phyloP scores from a whole-genome alignment of 2,113 vertebrate genomes.

The Meleagris gallopavo region DNA sequence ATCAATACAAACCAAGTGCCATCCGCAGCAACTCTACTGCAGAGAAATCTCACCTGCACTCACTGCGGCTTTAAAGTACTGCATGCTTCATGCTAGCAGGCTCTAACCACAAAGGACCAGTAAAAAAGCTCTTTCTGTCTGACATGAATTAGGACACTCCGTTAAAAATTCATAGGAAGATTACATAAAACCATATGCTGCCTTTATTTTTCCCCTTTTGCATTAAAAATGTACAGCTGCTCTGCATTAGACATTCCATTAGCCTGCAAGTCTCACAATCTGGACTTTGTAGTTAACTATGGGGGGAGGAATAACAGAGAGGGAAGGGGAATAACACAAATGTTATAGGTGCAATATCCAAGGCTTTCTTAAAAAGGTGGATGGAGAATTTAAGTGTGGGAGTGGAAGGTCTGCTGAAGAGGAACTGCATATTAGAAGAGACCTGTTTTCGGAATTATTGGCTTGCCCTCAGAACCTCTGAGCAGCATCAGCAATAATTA shows the following conservation, averaged over 20 bases:
- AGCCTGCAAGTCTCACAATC: slow-evolving; percentile 14
- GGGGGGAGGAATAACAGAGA: background rate
- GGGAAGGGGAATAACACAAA: background rate
- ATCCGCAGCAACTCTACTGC: background rate
- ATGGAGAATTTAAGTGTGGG: background rate
- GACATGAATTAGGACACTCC: slow-evolving; percentile 69
- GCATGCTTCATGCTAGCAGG: background rate
- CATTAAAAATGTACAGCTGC: slow-evolving; percentile 76
- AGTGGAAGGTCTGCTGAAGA: background rate
- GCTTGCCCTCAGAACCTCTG: slow-evolving; percentile 51
- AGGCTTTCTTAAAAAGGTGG: background rate
- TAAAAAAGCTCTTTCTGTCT: slow-evolving; percentile 64
- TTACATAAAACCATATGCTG: slow-evolving; percentile 79
- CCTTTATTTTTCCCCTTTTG: slow-evolving; percentile 69
- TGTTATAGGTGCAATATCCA: background rate
- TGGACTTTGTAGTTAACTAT: slow-evolving; percentile 8
- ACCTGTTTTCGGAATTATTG: slow-evolving; percentile 49
- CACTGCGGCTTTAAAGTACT: slow-evolving; percentile 12
- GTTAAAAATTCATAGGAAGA: slow-evolving; percentile 76
- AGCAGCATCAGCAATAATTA: slow-evolving; percentile 75
- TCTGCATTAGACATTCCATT: slow-evolving; percentile 65
- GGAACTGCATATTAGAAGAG: background rate
- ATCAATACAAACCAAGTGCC: background rate
- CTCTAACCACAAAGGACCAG: slow-evolving; percentile 40
- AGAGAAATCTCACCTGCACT: background rate